Evolutionary conservation across 2,888 invertebrate species (phyloP).

Genomic region (Synanthedon vespiformis): DNA sequence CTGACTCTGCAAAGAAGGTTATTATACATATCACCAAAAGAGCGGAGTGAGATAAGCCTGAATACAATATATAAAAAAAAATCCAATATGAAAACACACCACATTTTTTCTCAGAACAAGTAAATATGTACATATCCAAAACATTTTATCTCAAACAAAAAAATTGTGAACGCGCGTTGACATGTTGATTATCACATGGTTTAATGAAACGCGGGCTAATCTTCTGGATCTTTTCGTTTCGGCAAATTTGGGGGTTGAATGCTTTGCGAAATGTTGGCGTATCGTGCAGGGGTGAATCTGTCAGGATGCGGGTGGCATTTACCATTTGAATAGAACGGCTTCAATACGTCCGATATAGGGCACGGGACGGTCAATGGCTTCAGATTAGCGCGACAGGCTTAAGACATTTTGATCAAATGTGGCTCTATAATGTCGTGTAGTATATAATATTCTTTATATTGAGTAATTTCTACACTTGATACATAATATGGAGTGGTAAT

Average conservation of each 20-base stretch:
- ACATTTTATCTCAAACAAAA: not conserved
- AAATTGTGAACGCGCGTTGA: not conserved
- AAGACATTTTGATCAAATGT: too few relatives aligned
- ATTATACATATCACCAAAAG: too few relatives aligned
- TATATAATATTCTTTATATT: too few relatives aligned
- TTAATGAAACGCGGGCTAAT: not conserved
- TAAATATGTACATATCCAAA: too few relatives aligned
- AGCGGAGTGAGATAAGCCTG: too few relatives aligned
- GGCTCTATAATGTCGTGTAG: too few relatives aligned
- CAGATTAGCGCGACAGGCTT: not conserved
- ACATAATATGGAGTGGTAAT: too few relatives aligned
- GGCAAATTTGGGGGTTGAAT: not conserved
- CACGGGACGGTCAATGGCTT: not conserved
- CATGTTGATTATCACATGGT: not conserved
- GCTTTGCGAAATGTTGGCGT: not conserved
- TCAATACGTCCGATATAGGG: not conserved
- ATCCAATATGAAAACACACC: too few relatives aligned
- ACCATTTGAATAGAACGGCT: not conserved
- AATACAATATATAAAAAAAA: too few relatives aligned
- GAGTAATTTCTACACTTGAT: too few relatives aligned
- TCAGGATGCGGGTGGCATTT: not conserved
- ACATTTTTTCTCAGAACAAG: too few relatives aligned
- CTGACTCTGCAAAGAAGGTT: too few relatives aligned
- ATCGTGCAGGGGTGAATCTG: not conserved
- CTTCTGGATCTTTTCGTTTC: not conserved